Evolutionary conservation across 2,888 invertebrate species (phyloP), one percentile per base, ranked within the genome.

Genomic region (Digitonthophagus gazella): DNA sequence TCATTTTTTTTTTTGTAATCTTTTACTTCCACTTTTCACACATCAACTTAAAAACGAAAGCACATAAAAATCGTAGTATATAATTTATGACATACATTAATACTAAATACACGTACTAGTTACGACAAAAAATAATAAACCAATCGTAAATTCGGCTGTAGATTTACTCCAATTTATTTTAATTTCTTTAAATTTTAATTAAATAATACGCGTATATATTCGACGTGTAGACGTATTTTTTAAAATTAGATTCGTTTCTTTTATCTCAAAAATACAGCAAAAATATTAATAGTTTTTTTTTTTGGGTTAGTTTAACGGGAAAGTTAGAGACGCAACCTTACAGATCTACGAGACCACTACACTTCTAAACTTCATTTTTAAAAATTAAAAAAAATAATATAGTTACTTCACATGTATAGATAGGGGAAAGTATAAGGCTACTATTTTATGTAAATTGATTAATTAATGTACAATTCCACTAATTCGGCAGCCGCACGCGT

Each of bases 71-170:
- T 19, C 8, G 5, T 8, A n/a, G n/a, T 61, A 16, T 61, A 61
- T 61, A 61, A 61, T 61, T 61, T 61, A 61, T 61, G 61, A 61
- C 61, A 61, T 61, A 61, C 20, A 61, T 61, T 61, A 61, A 61
- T 61, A 61, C 19, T 61, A 61, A 61, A 61, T 61, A 61, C 61
- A 61, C 19, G 20, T 61, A 61, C 61, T 61, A 61, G 19, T 61
- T 61, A 61, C 19, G 61, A 61, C 16, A 61, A 8, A 61, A 18
- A 58, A 58, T 16, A 58, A 16, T 15, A 44, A 44, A 58, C 58
- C 58, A 16, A 18, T 16, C 16, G 58, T 14, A 58, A 16, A 18
- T 16, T 16, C 20, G n/a, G 18, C 18, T 61, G n/a, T 20, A 20
- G 20, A 11, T 18, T 61, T 14, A 19, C n/a, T 8, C 5, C 5